A percentile compares a stretch with the other conserved stretches of the same genome.
Evolutionary conservation across 2,888 invertebrate genomes (phyloP).

Genomic region (Iselma pallidipennis): DNA sequence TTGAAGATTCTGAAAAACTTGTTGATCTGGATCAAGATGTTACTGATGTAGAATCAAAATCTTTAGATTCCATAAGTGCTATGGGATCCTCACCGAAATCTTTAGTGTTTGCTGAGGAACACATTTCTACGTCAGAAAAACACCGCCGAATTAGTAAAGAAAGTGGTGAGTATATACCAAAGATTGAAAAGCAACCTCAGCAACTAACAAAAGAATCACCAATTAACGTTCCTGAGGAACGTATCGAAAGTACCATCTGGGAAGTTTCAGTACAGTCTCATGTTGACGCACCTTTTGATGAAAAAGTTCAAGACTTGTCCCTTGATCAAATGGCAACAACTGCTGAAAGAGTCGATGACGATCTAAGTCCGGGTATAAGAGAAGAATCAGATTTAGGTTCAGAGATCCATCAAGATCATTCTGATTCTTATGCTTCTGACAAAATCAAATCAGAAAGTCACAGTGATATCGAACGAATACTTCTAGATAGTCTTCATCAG

Average conservation of each 20-base stretch:
- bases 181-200: not conserved
- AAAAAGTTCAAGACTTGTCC: constrained; percentile 47
- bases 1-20: constrained; percentile 58
- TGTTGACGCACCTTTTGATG: constrained; percentile 45
- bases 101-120: constrained; percentile 34
- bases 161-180: constrained; percentile 33
- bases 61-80: constrained; percentile 44
- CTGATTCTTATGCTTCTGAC: constrained; percentile 51
- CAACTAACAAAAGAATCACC: constrained; percentile 35
- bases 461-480: constrained; percentile 53
- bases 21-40: constrained; percentile 54
- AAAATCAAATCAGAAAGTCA: constrained; percentile 52
- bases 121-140: constrained; percentile 52
- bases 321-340: constrained; percentile 22
- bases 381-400: constrained; percentile 54
- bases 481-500: constrained; percentile 52
- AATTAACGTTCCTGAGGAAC: constrained; percentile 56
- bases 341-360: constrained; percentile 50
- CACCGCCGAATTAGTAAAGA: constrained; percentile 55
- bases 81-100: constrained; percentile 41
- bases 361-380: constrained; percentile 45
- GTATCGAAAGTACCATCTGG: constrained; percentile 59
- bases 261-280: constrained; percentile 58
- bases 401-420: constrained; percentile 53
- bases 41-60: constrained; percentile 50